Evolutionary conservation across 2,797 vertebrate species (phyloP), one percentile per base, ranked within the genome.

Genomic region (Myiothlypis chrysogaster): DNA sequence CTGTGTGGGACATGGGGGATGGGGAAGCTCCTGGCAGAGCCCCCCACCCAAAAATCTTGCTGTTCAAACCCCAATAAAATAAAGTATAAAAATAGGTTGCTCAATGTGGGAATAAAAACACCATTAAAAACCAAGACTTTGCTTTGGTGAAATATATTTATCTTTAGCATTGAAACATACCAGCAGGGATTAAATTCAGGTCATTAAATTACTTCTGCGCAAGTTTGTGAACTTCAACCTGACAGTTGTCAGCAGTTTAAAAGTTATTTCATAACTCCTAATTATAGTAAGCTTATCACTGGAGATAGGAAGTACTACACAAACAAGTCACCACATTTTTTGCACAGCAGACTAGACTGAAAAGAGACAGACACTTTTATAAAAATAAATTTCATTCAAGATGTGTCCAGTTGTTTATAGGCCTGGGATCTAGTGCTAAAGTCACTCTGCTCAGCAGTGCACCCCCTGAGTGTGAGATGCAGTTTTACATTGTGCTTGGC

Each of bases 401-500:
- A 46, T 56, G 17, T 83, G 61, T 95, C 81, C 60, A 86, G 94
- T 92, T 90, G 95, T 73, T 96, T 94, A 96, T 71, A 95, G 80
- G 75, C 91, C 93, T 91, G 87, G 78, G 64, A 94, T 63, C 23
- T 50, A 69, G 41, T 64, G 75, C 76, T 91, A 83, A 72, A 95
- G 70, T 96, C 76, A 80, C 55, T 93, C 92, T 35, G 95, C 93
- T 93, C 60, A 52, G 72, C 34, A 84, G 78, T 37, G 90, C 91
- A 90, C 87, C 89, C 73, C 49, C 35, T 79, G 94, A 60, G 50
- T 85, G 94, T 84, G 95, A 90, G 95, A 97, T 87, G 87, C 43
- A 89, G 87, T 59, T 94, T 96, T 97, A 88, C 57, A 24, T 93
- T 97, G 95, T 59, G 30, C 65, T 78, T 94, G 96, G 85, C 94